Evolutionary conservation across 1,140 invertebrate species (phyloP).

Genomic region (Drosophila orosa): DNA sequence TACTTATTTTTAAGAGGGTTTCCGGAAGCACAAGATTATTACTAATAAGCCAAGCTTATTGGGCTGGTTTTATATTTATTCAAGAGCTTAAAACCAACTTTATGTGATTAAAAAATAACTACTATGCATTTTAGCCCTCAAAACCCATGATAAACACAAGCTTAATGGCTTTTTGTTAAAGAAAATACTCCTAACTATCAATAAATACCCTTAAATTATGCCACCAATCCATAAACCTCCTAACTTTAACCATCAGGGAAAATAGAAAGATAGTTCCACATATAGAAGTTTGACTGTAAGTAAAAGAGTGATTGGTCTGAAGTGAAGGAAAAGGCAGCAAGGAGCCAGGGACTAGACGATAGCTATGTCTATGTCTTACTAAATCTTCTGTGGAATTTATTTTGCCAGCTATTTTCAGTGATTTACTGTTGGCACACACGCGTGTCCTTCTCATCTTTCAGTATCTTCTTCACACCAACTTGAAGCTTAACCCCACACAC

Average conservation of each 20-base stretch:
- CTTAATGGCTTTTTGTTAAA: too few relatives aligned
- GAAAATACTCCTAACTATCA: too few relatives aligned
- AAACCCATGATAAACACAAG: too few relatives aligned
- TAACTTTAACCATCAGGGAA: too few relatives aligned
- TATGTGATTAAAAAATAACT: too few relatives aligned
- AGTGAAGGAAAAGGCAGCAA: background rate
- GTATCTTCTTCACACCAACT: conserved; percentile 28
- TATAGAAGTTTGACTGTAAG: background rate
- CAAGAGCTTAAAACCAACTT: too few relatives aligned
- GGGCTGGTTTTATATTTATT: background rate
- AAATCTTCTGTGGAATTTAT: conserved; percentile 42
- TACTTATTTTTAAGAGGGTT: background rate
- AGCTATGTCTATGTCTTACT: conserved; percentile 33
- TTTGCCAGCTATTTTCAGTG: conserved; percentile 49
- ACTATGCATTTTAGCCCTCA: too few relatives aligned
- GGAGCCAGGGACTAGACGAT: conserved; percentile 8
- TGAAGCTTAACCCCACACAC: conserved; percentile 19
- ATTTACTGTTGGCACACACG: conserved; percentile 38
- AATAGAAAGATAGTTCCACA: background rate
- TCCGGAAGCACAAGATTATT: background rate
- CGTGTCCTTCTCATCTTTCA: conserved; percentile 6
- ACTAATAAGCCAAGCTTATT: background rate
- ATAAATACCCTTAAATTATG: too few relatives aligned
- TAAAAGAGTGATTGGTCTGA: conserved; percentile 7
- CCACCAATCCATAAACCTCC: too few relatives aligned